Percentiles rank a stretch among this genome's conserved stretches.
These are phyloP conservation scores for Hylia prasina DNA, from an alignment of 2,113 vertebrate species.

Conservation along the genomic window DNA sequence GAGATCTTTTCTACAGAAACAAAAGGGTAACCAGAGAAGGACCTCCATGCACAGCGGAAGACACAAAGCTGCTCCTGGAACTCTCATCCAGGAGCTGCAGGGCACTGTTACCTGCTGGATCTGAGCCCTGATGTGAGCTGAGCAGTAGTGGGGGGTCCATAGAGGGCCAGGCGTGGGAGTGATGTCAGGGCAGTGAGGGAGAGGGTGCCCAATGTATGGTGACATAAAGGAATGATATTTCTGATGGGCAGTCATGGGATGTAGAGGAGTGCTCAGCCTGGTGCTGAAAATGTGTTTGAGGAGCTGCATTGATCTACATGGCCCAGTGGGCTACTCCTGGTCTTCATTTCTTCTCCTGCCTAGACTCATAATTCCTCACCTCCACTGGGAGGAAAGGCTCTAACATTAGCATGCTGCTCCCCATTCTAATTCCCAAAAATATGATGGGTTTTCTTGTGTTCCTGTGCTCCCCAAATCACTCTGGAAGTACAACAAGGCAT, in stretches of 20 bases:
- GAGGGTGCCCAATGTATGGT: fast-evolving
- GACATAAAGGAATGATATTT: fast-evolving
- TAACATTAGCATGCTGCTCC: neutral
- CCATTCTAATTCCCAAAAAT: neutral
- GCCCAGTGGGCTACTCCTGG: neutral
- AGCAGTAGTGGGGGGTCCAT: fast-evolving
- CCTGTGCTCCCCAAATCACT: neutral
- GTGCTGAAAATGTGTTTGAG: neutral
- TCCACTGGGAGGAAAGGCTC: fast-evolving
- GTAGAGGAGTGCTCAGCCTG: fast-evolving
- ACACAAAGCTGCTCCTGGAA: neutral
- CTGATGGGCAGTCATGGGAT: neutral
- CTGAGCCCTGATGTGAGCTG: neutral
- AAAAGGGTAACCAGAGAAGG: neutral
- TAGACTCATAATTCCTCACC: neutral
- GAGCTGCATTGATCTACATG: fast-evolving
- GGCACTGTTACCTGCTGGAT: neutral
- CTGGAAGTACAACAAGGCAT: neutral
- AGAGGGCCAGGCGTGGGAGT: neutral
- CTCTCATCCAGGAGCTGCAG: neutral
- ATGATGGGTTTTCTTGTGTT: neutral
- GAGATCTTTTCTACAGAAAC: neutral
- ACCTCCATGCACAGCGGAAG: fast-evolving
- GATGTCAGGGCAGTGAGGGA: neutral
- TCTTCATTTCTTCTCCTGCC: neutral